These are phyloP conservation scores for Dicaeum eximium DNA, from an alignment of 2,113 vertebrate genomes.

Conservation along the genomic window DNA sequence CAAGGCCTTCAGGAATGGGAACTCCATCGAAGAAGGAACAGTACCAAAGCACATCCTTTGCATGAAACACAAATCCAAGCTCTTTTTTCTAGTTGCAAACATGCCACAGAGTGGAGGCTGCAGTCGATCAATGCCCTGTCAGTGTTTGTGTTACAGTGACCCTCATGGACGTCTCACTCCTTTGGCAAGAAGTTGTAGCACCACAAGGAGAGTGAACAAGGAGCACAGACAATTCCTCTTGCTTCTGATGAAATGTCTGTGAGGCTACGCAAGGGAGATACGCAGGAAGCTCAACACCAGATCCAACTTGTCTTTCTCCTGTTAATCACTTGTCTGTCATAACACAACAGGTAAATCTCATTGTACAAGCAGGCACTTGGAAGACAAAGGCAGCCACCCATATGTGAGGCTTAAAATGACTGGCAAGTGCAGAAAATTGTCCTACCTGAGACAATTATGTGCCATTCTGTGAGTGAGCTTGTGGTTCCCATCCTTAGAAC, in stretches of 20 bases:
- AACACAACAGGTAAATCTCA: constrained; percentile 49
- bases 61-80: neutral
- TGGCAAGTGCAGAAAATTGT: constrained; percentile 4
- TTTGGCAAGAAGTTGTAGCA: neutral
- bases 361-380: constrained; percentile 44
- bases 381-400: constrained; percentile 14
- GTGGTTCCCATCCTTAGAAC: neutral
- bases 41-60: neutral
- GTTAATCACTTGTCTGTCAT: constrained; percentile 58
- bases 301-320: constrained; percentile 46
- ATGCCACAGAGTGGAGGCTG: neutral
- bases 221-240: neutral
- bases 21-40: neutral
- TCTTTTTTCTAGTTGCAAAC: neutral
- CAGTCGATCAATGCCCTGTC: neutral
- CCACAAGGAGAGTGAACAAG: neutral
- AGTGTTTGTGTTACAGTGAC: neutral
- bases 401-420: constrained; percentile 19
- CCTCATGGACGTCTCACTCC: neutral
- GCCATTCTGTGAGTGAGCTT: neutral
- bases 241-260: neutral
- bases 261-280: neutral
- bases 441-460: neutral
- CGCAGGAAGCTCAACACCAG: constrained; percentile 37
- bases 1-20: neutral